These are phyloP conservation scores for Drosophila macrospina DNA, from an alignment of 2,888 invertebrate species.

Conservation along the genomic window DNA sequence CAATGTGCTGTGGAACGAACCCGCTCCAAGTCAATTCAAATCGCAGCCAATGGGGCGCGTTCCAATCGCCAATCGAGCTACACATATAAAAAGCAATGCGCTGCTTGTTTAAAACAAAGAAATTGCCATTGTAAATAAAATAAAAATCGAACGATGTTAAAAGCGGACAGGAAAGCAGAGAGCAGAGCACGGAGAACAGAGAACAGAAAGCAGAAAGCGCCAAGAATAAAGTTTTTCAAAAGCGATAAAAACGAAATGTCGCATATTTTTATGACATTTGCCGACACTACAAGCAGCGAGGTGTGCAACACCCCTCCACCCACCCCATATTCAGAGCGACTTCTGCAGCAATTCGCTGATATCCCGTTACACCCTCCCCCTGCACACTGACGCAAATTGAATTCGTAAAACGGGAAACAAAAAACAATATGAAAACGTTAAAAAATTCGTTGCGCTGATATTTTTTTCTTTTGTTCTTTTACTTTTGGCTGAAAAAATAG, in stretches of 20 bases:
- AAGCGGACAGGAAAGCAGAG: constrained; percentile 20
- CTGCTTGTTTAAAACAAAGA: constrained; percentile 81
- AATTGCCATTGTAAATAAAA: constrained; percentile 80
- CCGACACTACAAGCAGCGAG: constrained; percentile 53
- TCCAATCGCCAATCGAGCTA: constrained; percentile 75
- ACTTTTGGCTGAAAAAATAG: not conserved
- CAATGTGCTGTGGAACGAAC: constrained; percentile 29
- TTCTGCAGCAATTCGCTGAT: constrained; percentile 21
- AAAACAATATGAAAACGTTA: constrained; percentile 31
- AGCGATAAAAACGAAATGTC: constrained; percentile 86
- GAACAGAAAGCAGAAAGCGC: constrained; percentile 53
- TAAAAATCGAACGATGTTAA: constrained; percentile 46
- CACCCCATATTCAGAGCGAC: not conserved
- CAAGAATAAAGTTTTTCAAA: constrained; percentile 84
- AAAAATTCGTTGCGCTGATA: constrained; percentile 51
- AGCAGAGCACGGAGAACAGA: constrained; percentile 26
- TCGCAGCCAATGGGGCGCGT: constrained; percentile 78
- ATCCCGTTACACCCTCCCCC: constrained; percentile 9
- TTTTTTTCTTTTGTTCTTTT: constrained; percentile 43
- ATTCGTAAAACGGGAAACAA: constrained; percentile 58
- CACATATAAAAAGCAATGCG: constrained; percentile 81
- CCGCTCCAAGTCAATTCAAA: constrained; percentile 44
- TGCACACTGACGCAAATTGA: constrained; percentile 62
- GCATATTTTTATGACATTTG: constrained; percentile 86
- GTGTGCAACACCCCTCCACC: constrained; percentile 22